Evolutionary conservation across 2,797 vertebrate genomes (phyloP), one percentile per base, ranked within the genome.

Genomic region (Sphenodon punctatus): DNA sequence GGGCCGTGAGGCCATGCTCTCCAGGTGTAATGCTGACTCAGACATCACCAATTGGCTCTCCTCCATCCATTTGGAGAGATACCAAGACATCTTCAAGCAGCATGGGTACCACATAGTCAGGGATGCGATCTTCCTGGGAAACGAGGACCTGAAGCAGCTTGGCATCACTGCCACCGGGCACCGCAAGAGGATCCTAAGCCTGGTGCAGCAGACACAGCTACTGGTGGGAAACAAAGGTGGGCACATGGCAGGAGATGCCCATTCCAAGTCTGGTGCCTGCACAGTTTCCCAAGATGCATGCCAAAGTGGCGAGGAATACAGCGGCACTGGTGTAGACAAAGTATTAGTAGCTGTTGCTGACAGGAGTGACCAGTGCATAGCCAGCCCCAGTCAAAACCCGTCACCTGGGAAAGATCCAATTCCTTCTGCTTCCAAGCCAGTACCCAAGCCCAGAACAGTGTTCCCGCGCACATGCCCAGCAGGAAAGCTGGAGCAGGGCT

Each of bases 361-460:
- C 56, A 79, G 56, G 64, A 65, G 27, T 0, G 73, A 67, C 42
- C 69, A 27, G 13, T 6, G 1, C 0, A 17, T 27, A 1, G 0
- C 67, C 22, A 67, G 0, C 0, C 30, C 55, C 0, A 0, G 19
- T 53, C 89, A 75, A 69, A 49, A 30, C n/a, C 25, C 41, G 2
- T 30, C 94, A 64, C 78, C 59, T 3, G 93, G 92, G 76, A 88
- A 84, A 17, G 74, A 85, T n/a, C 73, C 88, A 11, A 51, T 84
- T 68, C 36, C 81, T 51, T 36, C 65, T 3, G 7, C 76, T 0
- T 34, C 82, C 32, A 99, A 97, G 82, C 98, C 98, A 0, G 88
- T 99, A 46, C 98, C 98, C 41, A 99, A 98, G 92, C 98, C 98
- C 0, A 96, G 98, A 92, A 99, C 98, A 0, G 96, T 99, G 36